phyloP scores from a whole-genome alignment of 2,797 vertebrate genomes.

The Lacerta viridis region DNA sequence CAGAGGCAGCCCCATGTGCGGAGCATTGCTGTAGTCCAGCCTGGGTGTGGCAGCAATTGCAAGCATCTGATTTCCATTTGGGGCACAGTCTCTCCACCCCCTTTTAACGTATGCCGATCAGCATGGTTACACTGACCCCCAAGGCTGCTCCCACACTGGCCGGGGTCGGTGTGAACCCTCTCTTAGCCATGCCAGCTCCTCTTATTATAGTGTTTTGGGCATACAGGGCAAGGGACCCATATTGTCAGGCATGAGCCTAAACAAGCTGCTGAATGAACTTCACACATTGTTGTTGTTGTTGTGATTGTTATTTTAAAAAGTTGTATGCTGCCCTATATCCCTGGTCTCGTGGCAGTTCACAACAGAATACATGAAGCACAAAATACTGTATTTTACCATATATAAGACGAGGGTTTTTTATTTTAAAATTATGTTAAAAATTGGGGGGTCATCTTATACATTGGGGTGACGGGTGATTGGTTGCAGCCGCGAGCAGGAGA shows the following conservation, averaged over 20 bases:
- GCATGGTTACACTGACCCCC: neutral
- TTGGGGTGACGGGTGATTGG: too few relatives aligned
- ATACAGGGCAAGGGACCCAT: neutral
- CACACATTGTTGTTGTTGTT: too few relatives aligned
- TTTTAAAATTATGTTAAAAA: too few relatives aligned
- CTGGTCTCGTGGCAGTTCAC: too few relatives aligned
- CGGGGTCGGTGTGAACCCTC: neutral
- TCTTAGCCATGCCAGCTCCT: neutral
- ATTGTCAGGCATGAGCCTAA: neutral
- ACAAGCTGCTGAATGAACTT: neutral
- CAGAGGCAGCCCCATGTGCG: too few relatives aligned
- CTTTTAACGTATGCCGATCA: neutral
- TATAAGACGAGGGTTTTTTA: too few relatives aligned
- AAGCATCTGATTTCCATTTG: neutral
- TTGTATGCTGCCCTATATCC: too few relatives aligned
- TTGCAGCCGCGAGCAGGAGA: too few relatives aligned
- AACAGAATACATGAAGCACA: too few relatives aligned
- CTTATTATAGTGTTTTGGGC: neutral
- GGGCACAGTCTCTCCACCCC: neutral
- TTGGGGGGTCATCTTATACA: too few relatives aligned
- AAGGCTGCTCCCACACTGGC: neutral
- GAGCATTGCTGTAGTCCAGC: neutral
- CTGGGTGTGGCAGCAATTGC: neutral
- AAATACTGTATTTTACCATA: too few relatives aligned
- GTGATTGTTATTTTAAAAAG: too few relatives aligned